phyloP scores from a whole-genome alignment of 2,888 invertebrate genomes.

The Ennomos erosarius region DNA sequence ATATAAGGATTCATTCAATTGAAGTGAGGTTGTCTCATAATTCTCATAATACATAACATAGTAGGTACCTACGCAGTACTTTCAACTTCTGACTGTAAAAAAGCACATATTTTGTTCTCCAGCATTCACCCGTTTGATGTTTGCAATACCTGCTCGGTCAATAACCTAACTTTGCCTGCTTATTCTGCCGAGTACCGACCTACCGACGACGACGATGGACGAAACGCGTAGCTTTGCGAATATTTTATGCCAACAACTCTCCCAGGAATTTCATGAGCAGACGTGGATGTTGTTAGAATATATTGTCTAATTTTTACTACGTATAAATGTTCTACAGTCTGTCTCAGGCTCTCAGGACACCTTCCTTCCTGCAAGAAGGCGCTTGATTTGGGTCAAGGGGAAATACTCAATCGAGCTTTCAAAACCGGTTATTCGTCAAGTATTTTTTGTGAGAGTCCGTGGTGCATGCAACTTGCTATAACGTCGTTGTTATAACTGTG shows the following conservation, averaged over 20 bases:
- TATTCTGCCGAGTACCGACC: slow-evolving; percentile 46
- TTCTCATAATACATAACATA: not conserved
- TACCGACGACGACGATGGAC: slow-evolving; percentile 7
- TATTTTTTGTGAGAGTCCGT: slow-evolving; percentile 45
- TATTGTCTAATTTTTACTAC: not conserved
- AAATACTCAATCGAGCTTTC: slow-evolving; percentile 62
- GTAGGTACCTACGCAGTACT: too few species aligned
- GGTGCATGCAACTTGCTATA: slow-evolving; percentile 27
- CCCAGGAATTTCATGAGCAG: slow-evolving; percentile 17
- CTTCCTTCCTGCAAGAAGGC: slow-evolving; percentile 63
- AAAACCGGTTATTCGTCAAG: slow-evolving; percentile 64
- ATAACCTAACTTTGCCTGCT: slow-evolving; percentile 52
- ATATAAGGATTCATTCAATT: not conserved
- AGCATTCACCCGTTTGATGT: slow-evolving; percentile 34
- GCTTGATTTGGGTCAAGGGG: slow-evolving; percentile 72
- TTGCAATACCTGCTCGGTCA: slow-evolving; percentile 51
- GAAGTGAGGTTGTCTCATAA: not conserved
- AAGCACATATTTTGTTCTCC: slow-evolving; percentile 7
- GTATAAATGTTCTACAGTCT: slow-evolving; percentile 4
- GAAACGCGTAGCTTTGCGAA: slow-evolving; percentile 42
- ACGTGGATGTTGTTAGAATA: slow-evolving; percentile 3
- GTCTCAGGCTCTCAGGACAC: slow-evolving; percentile 49
- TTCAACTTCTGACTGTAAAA: too few species aligned
- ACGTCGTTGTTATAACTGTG: slow-evolving; percentile 15
- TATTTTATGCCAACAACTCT: slow-evolving; percentile 19